A percentile compares a stretch with the other conserved stretches of the same genome.
phyloP scores from a whole-genome alignment of 2,113 vertebrate genomes.

The Callipepla squamata region DNA sequence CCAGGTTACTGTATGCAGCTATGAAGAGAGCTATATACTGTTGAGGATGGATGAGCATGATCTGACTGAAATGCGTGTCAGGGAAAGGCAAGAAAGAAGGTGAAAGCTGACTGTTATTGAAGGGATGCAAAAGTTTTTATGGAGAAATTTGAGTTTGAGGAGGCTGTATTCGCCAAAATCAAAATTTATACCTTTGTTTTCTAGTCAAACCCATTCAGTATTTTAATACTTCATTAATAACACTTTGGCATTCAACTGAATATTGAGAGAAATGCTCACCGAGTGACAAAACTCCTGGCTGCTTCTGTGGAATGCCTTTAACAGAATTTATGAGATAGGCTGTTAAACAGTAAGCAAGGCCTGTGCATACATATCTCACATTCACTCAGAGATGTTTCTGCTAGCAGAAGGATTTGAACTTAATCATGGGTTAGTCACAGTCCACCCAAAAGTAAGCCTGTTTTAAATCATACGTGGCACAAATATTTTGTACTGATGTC shows the following conservation, averaged over 20 bases:
- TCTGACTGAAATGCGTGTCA: background rate
- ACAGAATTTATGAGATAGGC: background rate
- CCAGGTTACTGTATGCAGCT: background rate
- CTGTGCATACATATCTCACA: background rate
- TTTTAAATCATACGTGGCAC: background rate
- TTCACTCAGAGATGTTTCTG: background rate
- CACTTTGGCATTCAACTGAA: background rate
- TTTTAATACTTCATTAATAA: background rate
- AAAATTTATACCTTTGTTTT: background rate
- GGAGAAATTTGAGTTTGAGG: background rate
- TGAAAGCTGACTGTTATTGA: background rate
- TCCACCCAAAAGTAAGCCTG: background rate
- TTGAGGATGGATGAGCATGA: background rate
- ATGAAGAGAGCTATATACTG: background rate
- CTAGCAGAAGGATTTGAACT: background rate
- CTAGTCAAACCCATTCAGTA: background rate
- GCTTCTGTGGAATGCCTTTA: background rate
- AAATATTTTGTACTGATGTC: background rate
- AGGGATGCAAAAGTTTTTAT: background rate
- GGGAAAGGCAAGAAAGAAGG: background rate
- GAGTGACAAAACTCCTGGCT: background rate
- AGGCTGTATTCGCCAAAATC: background rate
- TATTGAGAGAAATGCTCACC: background rate
- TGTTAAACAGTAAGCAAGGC: background rate
- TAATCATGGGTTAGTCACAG: background rate